Base-by-base conservation (phyloP, 2,888 invertebrate genomes). In the Sphaerophoria rueppellii region DNA sequence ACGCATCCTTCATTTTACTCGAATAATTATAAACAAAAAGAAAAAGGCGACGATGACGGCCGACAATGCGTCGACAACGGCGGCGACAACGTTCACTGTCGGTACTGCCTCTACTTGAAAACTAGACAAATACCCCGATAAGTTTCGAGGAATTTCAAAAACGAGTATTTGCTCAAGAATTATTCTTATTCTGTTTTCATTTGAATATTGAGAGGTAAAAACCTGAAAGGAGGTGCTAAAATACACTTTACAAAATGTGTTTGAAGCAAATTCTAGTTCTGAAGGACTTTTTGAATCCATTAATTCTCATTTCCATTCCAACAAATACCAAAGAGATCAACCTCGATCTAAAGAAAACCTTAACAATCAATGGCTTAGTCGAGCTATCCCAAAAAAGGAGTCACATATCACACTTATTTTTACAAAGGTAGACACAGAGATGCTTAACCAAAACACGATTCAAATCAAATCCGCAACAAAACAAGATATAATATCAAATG, bases 121-220 rank as follows among this genome's bases (percentile, higher is more conserved):
- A 32, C 60, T 70, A 55, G 60, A 32, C 70, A 76, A 76, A 76
- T 55, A 67, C 46, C 6, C 54, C 46, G 11, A 60, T 35, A 54
- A 46, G 54, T 76, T 76, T 55, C 61, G 37, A 32, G 11, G 61
- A 70, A 70, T 37, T 61, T 48, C 7, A 35, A 11, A 1, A 43
- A 14, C 7, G 6, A 7, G 24, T 16, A 6, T 58, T 57, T 67
- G 34, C 14, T 11, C 5, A 34, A 55, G 11, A 24, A 55, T 37
- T 16, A 58, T 43, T 52, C 43, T 60, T 24, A 24, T 24, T 24
- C 24, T 24, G 24, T 24, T 24, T 24, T 3, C 14, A 71, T 37
- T n/a, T 60, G 24, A 37, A 24, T 5, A 40, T 9, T 11, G 9
- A 43, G 24, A 24, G 24, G 24, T 24, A 43, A 43, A 0, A 12